phyloP scores from a whole-genome alignment of 2,888 invertebrate species.

The Machimus rusticus region DNA sequence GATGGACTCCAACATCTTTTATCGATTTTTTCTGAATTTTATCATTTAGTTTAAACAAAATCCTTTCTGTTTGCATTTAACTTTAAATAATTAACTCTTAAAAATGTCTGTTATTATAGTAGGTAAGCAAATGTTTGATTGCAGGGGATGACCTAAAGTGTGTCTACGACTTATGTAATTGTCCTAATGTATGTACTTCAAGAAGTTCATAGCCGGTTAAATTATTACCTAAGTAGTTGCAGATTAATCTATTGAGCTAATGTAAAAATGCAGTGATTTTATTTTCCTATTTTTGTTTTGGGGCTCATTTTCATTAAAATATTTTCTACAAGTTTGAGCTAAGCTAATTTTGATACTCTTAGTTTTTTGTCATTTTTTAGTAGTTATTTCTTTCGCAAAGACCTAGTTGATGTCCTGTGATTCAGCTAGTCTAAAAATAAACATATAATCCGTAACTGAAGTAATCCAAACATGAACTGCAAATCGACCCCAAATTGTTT shows the following conservation, averaged over 20 bases:
- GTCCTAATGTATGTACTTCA: not conserved
- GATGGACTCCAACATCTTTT: conserved; percentile 40
- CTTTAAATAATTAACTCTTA: not conserved
- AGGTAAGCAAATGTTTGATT: not conserved
- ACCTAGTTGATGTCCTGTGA: not conserved
- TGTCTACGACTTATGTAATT: not conserved
- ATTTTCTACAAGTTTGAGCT: not conserved
- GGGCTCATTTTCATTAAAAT: not conserved
- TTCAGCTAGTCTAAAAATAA: not conserved
- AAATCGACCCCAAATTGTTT: not conserved
- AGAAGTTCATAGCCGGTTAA: not conserved
- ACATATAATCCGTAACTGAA: not conserved
- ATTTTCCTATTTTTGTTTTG: not conserved
- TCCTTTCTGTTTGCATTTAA: not conserved
- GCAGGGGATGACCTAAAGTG: not conserved
- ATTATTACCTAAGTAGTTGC: not conserved
- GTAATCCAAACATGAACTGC: not conserved
- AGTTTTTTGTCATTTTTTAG: not conserved
- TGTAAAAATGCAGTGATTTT: not conserved
- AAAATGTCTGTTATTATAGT: not conserved
- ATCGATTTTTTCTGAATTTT: not conserved
- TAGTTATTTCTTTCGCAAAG: not conserved
- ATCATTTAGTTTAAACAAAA: not conserved
- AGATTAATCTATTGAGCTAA: not conserved
- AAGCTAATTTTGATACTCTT: not conserved